Percentiles rank a stretch among this genome's conserved stretches.
Conservation (phyloP, 2,797 vertebrate genomes). For the Rousettus madagascariensis region DNA sequence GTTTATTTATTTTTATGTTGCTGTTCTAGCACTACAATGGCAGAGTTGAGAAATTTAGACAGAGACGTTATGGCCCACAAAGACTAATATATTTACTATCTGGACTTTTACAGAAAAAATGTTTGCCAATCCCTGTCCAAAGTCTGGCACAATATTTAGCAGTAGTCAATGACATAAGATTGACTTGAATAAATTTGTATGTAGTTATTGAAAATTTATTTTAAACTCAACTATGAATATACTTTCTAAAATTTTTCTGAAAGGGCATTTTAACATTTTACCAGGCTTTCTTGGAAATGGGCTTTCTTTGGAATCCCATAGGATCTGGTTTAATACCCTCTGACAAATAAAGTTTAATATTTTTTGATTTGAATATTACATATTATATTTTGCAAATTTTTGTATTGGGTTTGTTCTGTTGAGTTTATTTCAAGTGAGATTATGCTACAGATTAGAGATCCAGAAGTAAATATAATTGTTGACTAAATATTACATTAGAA, state of each 20-base stretch:
- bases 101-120: neutral
- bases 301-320: neutral
- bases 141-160: neutral
- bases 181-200: neutral
- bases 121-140: fast-evolving
- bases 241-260: neutral
- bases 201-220: neutral
- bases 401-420: neutral
- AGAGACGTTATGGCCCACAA: neutral
- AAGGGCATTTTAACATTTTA: neutral
- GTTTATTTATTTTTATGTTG: neutral
- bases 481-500: neutral
- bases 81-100: neutral
- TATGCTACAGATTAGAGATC: neutral
- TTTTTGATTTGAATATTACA: neutral
- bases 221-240: neutral
- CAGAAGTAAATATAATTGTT: neutral
- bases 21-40: neutral
- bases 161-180: neutral
- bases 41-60: neutral
- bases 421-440: neutral
- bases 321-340: neutral
- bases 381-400: neutral
- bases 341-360: neutral
- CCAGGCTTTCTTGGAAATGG: neutral